Percentiles rank a stretch among this genome's conserved stretches.
phyloP scores from a whole-genome alignment of 2,888 invertebrate species.

The Endotricha flammealis region DNA sequence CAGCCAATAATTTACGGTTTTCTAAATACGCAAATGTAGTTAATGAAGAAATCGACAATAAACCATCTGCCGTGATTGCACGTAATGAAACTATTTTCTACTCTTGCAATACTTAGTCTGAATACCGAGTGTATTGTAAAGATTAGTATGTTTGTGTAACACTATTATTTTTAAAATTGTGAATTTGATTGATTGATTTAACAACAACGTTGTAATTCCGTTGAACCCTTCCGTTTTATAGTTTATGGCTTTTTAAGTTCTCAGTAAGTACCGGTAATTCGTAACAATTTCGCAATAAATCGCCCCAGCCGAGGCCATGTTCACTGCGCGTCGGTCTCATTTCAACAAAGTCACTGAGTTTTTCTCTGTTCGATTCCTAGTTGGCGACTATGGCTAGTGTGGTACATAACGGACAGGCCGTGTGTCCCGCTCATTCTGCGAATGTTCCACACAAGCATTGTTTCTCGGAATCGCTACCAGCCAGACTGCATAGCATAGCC shows the following conservation, averaged over 20 bases:
- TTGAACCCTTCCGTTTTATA: conserved; percentile 10
- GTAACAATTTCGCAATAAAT: conserved; percentile 67
- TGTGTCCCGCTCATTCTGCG: conserved; percentile 67
- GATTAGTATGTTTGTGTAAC: too few relatives aligned
- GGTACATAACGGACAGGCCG: conserved; percentile 56
- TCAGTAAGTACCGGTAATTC: conserved; percentile 52
- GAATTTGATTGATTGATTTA: too few relatives aligned
- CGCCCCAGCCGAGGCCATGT: conserved; percentile 43
- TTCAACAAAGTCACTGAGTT: conserved; percentile 66
- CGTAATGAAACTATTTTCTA: too few relatives aligned
- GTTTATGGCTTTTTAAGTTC: conserved; percentile 27
- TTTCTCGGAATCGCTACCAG: conserved; percentile 66
- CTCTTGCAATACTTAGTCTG: too few relatives aligned
- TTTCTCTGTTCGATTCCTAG: conserved; percentile 69
- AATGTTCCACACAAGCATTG: conserved; percentile 61
- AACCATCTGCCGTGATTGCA: neutral
- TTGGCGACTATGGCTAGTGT: conserved; percentile 48
- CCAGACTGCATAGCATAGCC: conserved; percentile 54
- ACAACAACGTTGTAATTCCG: neutral
- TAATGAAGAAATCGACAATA: neutral
- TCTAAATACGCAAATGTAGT: neutral
- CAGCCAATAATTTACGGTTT: too few relatives aligned
- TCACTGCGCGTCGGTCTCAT: conserved; percentile 54
- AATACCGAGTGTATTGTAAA: too few relatives aligned
- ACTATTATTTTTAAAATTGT: too few relatives aligned